Evolutionary conservation across 2,113 vertebrate genomes (phyloP).

Genomic region (Malaclemys terrapin): DNA sequence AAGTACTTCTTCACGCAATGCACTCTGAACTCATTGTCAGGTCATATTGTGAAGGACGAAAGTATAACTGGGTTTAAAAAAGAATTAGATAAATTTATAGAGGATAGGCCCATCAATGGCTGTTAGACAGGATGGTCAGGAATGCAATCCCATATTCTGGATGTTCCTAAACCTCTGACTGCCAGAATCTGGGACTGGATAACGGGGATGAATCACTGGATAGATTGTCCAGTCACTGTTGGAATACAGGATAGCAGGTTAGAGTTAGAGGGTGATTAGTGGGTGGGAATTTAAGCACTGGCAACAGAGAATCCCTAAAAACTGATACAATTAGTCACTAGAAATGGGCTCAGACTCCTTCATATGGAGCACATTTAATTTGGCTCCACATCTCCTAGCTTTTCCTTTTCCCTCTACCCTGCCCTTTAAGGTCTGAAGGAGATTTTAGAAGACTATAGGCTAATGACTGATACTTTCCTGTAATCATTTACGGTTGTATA

Average conservation of each 20-base stretch:
- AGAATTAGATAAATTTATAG: background rate
- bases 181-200: too few relatives aligned
- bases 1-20: background rate
- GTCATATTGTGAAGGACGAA: background rate
- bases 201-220: too few relatives aligned
- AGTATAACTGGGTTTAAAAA: background rate
- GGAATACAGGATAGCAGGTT: too few relatives aligned
- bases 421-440: accelerated
- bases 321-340: accelerated
- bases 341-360: background rate
- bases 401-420: accelerated
- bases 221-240: too few relatives aligned
- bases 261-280: too few relatives aligned
- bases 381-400: accelerated
- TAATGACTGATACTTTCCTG: accelerated
- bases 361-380: accelerated
- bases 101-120: background rate
- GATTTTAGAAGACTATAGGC: accelerated
- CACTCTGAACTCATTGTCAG: background rate
- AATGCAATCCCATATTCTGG: too few relatives aligned
- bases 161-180: too few relatives aligned
- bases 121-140: too few relatives aligned
- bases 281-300: too few relatives aligned
- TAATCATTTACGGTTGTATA: accelerated
- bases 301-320: too few relatives aligned